These are phyloP conservation scores for Ctenopoma kingsleyae DNA, from an alignment of 2,797 vertebrate species.

Conservation along the genomic window DNA sequence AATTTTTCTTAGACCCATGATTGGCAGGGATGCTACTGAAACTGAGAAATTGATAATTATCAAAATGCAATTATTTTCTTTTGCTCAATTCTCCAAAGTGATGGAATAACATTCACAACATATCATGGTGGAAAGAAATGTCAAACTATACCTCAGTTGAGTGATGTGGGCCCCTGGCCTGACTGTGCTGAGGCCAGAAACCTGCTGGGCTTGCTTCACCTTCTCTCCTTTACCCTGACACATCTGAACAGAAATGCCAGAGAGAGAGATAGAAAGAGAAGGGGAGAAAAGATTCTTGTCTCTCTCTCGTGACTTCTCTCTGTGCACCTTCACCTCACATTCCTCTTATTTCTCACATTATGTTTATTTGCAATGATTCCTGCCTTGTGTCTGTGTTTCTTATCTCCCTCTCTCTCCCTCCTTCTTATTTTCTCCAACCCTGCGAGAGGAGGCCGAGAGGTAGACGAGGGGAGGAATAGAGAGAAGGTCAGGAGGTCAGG, in stretches of 20 bases:
- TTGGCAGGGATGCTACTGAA: not conserved
- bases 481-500: constrained; percentile 55
- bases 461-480: constrained; percentile 45
- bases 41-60: not conserved
- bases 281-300: constrained; percentile 3
- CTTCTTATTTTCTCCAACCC: constrained; percentile 38
- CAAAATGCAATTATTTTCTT: not conserved
- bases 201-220: constrained; percentile 47
- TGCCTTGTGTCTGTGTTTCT: constrained; percentile 21
- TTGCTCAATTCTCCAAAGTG: not conserved
- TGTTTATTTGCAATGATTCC: constrained; percentile 40
- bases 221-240: constrained; percentile 42
- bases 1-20: not conserved
- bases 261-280: not conserved
- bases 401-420: constrained; percentile 18
- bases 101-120: not conserved
- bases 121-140: not conserved
- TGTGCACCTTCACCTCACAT: constrained; percentile 27
- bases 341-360: constrained; percentile 20
- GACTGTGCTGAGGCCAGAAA: constrained; percentile 30
- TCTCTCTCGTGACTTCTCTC: constrained; percentile 39
- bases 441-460: constrained; percentile 48
- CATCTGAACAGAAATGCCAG: constrained; percentile 33
- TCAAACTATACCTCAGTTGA: constrained; percentile 6
- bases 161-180: constrained; percentile 14